A percentile compares a stretch with the other conserved stretches of the same genome.
These are phyloP conservation scores for Hemichromis elongatus DNA, from an alignment of 2,113 vertebrate genomes.

Conservation along the genomic window DNA sequence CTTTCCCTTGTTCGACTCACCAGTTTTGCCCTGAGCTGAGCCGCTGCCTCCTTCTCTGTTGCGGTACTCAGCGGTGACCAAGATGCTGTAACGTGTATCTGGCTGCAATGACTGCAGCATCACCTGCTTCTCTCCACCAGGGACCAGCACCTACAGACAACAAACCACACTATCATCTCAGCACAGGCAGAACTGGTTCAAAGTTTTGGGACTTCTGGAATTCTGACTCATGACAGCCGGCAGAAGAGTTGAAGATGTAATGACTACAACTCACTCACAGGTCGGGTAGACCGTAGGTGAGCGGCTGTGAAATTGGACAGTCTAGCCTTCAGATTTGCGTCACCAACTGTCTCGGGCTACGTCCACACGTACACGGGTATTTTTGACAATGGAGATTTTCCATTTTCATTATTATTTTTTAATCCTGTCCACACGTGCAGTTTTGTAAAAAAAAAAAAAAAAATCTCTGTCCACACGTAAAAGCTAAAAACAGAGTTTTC, in stretches of 20 bases:
- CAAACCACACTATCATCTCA: neutral
- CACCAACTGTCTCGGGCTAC: too few species aligned
- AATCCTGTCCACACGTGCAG: too few species aligned
- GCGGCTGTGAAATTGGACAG: too few species aligned
- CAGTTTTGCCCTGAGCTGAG: constrained; percentile 74
- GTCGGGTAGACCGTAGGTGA: too few species aligned
- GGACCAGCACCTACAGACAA: constrained; percentile 74
- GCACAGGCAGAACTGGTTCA: neutral
- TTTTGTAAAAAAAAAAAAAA: too few species aligned
- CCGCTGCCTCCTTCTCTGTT: constrained; percentile 77
- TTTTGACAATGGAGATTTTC: too few species aligned
- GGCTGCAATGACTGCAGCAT: constrained; percentile 77
- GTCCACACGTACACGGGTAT: too few species aligned
- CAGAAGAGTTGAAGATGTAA: neutral
- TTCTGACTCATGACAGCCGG: neutral
- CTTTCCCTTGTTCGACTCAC: constrained; percentile 55
- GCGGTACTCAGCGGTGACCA: constrained; percentile 81
- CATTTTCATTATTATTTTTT: too few species aligned
- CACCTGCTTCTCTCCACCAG: constrained; percentile 72
- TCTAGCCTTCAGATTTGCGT: too few species aligned
- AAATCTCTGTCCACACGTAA: too few species aligned
- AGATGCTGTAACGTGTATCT: constrained; percentile 82
- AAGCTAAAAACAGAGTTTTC: too few species aligned
- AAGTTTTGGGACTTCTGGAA: neutral
- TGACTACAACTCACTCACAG: constrained; percentile 15